Conservation (phyloP, 2,113 vertebrate species). For the Meriones unguiculatus region DNA sequence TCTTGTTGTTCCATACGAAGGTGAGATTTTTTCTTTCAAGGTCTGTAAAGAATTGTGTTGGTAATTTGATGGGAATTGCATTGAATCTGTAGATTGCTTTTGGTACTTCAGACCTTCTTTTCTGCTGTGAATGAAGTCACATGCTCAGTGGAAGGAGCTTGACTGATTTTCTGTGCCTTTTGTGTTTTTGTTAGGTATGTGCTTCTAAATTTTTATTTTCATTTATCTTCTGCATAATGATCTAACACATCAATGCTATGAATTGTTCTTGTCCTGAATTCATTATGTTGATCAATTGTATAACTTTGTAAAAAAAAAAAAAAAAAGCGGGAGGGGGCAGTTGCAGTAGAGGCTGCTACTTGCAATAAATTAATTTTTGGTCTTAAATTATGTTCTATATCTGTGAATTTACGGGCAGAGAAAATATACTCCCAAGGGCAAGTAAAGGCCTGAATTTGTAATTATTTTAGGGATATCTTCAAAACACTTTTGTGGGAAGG, state of each 20-base stretch:
- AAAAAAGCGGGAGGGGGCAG: background rate
- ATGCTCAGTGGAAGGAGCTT: background rate
- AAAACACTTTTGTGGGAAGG: background rate
- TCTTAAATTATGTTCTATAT: slow-evolving; percentile 50
- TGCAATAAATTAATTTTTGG: slow-evolving; percentile 41
- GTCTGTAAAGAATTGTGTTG: no score
- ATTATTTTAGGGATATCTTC: background rate
- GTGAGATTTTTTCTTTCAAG: no score
- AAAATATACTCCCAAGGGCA: slow-evolving; percentile 49
- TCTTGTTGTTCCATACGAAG: no score
- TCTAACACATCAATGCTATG: slow-evolving; percentile 37
- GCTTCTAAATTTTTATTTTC: slow-evolving; percentile 35
- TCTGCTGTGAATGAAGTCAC: slow-evolving; percentile 20
- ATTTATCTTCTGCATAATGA: background rate
- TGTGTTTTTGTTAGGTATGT: slow-evolving; percentile 53
- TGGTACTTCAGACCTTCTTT: slow-evolving; percentile 23
- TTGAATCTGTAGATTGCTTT: no score
- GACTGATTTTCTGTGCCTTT: slow-evolving; percentile 39
- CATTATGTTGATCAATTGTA: background rate
- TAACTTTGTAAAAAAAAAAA: background rate
- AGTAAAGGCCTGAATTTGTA: slow-evolving; percentile 59
- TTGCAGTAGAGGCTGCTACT: background rate
- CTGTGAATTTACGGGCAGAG: slow-evolving; percentile 10
- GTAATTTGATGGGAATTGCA: no score
- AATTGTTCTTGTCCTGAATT: slow-evolving; percentile 34